These are phyloP conservation scores for Aviceda subcristata DNA, from an alignment of 2,113 vertebrate genomes.

Conservation along the genomic window DNA sequence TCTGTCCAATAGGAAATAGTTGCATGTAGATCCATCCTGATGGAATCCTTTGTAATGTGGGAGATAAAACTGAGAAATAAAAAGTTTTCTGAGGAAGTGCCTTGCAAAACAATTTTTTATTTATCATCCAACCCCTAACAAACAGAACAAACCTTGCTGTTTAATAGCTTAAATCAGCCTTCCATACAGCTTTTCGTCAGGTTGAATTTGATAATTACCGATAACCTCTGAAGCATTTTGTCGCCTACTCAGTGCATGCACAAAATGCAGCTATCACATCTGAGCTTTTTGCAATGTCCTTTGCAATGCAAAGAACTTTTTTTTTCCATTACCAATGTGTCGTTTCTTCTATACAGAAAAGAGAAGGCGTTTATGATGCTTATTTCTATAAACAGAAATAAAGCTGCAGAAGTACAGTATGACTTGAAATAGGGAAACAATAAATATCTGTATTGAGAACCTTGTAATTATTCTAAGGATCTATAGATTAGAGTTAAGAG, in stretches of 20 bases:
- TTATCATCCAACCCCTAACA: not conserved
- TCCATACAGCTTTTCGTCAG: not conserved
- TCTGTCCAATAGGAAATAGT: not conserved
- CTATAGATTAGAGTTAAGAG: not conserved
- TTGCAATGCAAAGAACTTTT: not conserved
- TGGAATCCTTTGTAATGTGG: not conserved
- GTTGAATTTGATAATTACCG: not conserved
- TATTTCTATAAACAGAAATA: not conserved
- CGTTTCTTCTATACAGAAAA: not conserved
- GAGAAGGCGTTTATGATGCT: not conserved
- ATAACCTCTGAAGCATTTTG: not conserved
- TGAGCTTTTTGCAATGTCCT: not conserved
- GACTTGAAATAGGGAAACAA: not conserved
- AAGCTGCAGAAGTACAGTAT: not conserved
- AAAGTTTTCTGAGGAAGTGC: not conserved
- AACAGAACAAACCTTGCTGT: not conserved
- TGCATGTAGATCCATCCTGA: not conserved
- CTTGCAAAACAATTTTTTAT: not conserved
- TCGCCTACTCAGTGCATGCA: not conserved
- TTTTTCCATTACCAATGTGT: not conserved
- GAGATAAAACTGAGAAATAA: not conserved
- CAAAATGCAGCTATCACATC: not conserved
- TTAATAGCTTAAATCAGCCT: not conserved
- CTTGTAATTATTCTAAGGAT: not conserved
- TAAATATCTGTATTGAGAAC: not conserved